These are phyloP conservation scores for Otus sunia DNA, from an alignment of 2,113 vertebrate genomes.

Conservation along the genomic window DNA sequence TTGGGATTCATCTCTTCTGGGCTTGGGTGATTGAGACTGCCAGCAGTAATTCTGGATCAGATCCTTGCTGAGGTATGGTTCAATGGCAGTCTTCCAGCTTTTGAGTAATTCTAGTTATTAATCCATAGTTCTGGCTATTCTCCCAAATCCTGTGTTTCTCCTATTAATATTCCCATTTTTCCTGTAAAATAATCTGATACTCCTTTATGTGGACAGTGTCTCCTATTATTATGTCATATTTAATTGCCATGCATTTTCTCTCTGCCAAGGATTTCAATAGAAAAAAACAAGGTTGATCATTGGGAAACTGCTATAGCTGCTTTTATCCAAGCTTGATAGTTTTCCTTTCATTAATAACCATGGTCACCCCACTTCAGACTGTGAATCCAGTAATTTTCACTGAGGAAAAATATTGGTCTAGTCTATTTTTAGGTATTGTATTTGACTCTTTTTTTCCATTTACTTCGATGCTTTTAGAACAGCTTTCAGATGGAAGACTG, in stretches of 20 bases:
- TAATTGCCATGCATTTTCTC: not conserved
- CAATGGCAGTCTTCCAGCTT: not conserved
- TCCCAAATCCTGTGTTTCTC: not conserved
- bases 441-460: not conserved
- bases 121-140: not conserved
- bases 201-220: not conserved
- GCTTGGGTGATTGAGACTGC: not conserved
- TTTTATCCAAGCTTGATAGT: not conserved
- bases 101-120: not conserved
- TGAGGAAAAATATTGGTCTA: not conserved
- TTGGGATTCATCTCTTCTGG: not conserved
- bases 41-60: not conserved
- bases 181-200: not conserved
- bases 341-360: not conserved
- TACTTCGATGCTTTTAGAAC: not conserved
- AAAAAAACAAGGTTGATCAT: not conserved
- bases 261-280: not conserved
- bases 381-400: not conserved
- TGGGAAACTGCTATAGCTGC: not conserved
- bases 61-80: not conserved
- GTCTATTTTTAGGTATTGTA: not conserved
- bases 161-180: not conserved
- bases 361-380: not conserved
- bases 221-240: not conserved
- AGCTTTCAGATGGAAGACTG: not conserved